These are phyloP conservation scores for Cnemophilus loriae DNA, from an alignment of 2,113 vertebrate species.

Conservation along the genomic window DNA sequence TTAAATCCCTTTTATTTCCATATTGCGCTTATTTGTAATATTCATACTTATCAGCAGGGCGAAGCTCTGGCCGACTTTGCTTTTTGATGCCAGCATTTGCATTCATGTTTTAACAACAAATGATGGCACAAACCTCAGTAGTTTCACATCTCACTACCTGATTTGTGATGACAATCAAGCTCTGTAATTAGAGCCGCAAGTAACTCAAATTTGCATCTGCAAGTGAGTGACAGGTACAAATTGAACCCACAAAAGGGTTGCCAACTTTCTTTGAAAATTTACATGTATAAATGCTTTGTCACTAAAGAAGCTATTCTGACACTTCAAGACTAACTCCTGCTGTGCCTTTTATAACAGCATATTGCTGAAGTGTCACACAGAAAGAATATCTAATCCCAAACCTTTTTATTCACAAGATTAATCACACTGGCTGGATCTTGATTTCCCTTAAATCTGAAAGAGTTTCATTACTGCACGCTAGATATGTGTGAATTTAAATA, in stretches of 20 bases:
- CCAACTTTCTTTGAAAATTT: conserved; percentile 47
- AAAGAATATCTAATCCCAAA: conserved; percentile 35
- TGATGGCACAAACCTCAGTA: background rate
- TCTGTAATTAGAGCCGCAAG: conserved; percentile 47
- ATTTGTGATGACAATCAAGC: conserved; percentile 48
- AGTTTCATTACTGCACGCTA: background rate
- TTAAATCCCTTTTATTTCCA: background rate
- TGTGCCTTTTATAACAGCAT: conserved; percentile 36
- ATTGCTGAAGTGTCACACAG: conserved; percentile 20
- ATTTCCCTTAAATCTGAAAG: conserved; percentile 23
- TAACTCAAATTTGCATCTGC: conserved; percentile 38
- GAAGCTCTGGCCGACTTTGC: background rate
- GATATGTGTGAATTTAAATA: background rate
- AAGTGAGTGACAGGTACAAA: conserved; percentile 52
- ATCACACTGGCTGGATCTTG: conserved; percentile 28
- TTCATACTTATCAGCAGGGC: background rate
- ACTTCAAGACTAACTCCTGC: conserved; percentile 29
- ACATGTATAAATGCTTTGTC: conserved; percentile 51
- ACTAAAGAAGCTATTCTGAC: conserved; percentile 34
- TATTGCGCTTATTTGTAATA: background rate
- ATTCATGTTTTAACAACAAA: conserved; percentile 38
- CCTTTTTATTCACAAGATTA: conserved; percentile 38
- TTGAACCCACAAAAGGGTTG: conserved; percentile 35
- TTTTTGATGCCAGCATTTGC: conserved; percentile 13
- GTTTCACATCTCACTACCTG: conserved; percentile 32